phyloP scores from a whole-genome alignment of 53 echinoderm and acorn worm species.

The Apostichopus leukothele region DNA sequence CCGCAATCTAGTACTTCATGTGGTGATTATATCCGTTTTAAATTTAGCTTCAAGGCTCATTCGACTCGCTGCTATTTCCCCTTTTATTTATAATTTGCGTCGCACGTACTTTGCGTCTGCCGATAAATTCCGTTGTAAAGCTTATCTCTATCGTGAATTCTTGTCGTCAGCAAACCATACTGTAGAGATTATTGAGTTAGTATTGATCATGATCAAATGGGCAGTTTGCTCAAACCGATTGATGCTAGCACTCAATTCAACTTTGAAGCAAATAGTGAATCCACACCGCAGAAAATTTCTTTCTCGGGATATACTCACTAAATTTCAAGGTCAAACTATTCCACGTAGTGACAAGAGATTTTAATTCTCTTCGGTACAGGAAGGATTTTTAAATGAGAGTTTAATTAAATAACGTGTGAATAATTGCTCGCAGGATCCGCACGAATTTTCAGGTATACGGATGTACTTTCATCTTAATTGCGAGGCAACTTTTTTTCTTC shows the following conservation, averaged over 20 bases:
- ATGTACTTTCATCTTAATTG: conserved; percentile 4
- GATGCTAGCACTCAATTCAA: background rate
- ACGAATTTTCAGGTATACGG: background rate
- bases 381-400: background rate
- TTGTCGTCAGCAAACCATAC: background rate
- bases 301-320: background rate
- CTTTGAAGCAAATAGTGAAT: conserved; percentile 2
- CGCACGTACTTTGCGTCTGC: background rate
- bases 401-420: conserved; percentile 25
- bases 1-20: too few species aligned
- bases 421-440: conserved; percentile 1
- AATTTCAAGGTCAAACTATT: background rate
- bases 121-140: background rate
- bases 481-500: background rate
- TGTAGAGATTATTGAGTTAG: conserved; percentile 17
- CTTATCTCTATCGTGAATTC: background rate
- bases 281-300: background rate
- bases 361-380: conserved; percentile 1
- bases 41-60: too few species aligned
- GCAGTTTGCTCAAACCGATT: conserved; percentile 14
- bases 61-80: too few species aligned
- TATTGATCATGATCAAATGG: conserved; percentile 19
- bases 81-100: background rate
- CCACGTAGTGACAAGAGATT: background rate
- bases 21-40: too few species aligned